A percentile compares a stretch with the other conserved stretches of the same genome.
These are phyloP conservation scores for Griposia aprilina DNA, from an alignment of 2,888 invertebrate species.

Conservation along the genomic window DNA sequence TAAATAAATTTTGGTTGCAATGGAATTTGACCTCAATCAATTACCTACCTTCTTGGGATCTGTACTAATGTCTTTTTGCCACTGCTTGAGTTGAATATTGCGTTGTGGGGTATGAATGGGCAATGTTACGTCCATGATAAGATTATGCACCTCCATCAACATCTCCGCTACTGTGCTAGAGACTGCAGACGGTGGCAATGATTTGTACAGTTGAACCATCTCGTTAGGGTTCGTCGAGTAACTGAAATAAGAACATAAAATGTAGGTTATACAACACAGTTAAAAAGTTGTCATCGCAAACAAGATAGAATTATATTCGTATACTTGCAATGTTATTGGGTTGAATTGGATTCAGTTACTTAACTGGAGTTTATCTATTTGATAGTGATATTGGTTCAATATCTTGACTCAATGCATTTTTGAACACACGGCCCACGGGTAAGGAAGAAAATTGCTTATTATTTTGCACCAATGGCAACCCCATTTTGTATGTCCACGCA, in stretches of 20 bases:
- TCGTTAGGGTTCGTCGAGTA: conserved; percentile 91
- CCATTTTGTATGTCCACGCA: too few species aligned
- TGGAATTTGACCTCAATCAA: not conserved
- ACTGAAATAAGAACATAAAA: conserved; percentile 75
- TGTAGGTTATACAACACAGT: not conserved
- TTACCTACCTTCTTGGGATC: conserved; percentile 84
- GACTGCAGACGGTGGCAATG: conserved; percentile 42
- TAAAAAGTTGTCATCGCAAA: not conserved
- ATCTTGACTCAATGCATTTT: not conserved
- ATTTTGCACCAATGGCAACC: too few species aligned
- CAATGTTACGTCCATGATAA: conserved; percentile 68
- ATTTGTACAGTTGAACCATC: conserved; percentile 71
- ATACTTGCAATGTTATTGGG: not conserved
- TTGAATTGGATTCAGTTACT: not conserved
- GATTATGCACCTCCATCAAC: conserved; percentile 63
- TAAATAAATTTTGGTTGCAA: not conserved
- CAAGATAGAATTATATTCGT: not conserved
- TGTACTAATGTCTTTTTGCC: conserved; percentile 77
- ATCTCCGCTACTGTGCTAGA: conserved; percentile 64
- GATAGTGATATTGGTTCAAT: not conserved
- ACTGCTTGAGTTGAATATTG: conserved; percentile 67
- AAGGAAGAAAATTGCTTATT: not conserved
- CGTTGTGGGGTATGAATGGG: conserved; percentile 65
- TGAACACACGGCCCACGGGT: not conserved
- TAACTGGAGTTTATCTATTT: not conserved